Base-by-base conservation (phyloP, 2,113 vertebrate genomes). In the Epinephelus lanceolatus region DNA sequence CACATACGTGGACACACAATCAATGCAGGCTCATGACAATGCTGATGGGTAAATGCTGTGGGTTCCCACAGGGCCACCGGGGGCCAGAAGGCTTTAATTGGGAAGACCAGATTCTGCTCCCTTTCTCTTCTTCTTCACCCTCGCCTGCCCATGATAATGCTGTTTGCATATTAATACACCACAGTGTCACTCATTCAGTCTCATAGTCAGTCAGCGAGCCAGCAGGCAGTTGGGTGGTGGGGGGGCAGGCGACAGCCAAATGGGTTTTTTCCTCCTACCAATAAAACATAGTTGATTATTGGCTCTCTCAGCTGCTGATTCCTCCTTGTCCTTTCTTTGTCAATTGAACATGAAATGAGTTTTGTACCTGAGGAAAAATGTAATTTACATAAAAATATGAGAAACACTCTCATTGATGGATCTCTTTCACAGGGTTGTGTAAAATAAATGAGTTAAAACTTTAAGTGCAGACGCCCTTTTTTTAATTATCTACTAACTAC, bases 11-110 rank as follows among this genome's bases (percentile, higher is more conserved):
- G 6, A 25, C 78, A 95, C 94, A 91, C 94, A 96, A 97, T 98
- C 97, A 97, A 97, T 98, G 97, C 97, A 86, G 92, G 95, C 96
- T 96, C 97, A 98, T 96, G 96, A 94, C 96, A 95, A 94, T 89
- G 93, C 95, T 96, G 97, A 97, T 97, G 96, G 96, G 94, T 95
- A 96, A 89, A 97, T 95, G 96, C 95, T 94, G 95, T 90, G 96
- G 96, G 95, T 96, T 95, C 96, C 96, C 95, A 92, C 93, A 94
- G 96, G 94, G 92, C 94, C 90, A 94, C 91, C 93, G 85, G 94
- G 78, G 92, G 81, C 89, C 96, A 95, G 94, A 93, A 97, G 96
- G 95, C 95, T 96, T 96, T 98, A 98, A 98, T 98, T 97, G 95
- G 94, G 79, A 95, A 94, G 95, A 96, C 95, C 95, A 91, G 96